Base-by-base conservation (phyloP, 2,888 invertebrate species). In the Mechanitis mazaeus region DNA sequence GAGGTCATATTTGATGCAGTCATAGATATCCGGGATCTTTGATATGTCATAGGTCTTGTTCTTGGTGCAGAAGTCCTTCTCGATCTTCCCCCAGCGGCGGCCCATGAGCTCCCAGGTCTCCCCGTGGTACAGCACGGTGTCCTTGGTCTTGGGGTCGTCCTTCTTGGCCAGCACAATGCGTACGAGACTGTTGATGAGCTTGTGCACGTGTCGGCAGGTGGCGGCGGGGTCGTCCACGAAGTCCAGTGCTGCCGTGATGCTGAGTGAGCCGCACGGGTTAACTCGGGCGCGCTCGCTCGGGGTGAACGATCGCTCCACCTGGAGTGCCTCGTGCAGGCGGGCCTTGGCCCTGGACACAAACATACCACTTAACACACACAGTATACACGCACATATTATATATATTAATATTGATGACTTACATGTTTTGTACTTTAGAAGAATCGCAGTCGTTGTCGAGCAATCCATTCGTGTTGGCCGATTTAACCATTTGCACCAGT, bases 31-130 rank as follows among this genome's bases (percentile, higher is more conserved):
- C 0, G 99, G 99, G 64, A 99, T 97, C 89, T 99, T 99, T 5
- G 98, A 98, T 75, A 99, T 99, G 82, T 99, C 99, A 83, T 96
- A 99, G 47, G 94, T 93, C 72, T 95, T 96, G 74, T 95, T 95
- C 83, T 98, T 98, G 0, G 96, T 95, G 75, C 95, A 96, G 81
- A 99, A 99, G 84, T 99, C 99, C 84, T 99, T 98, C 79, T 98
- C 97, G 60, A 99, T 95, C 87, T 99, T 99, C 53, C 97, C 96
- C 99, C 99, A 99, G 12, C 99, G 92, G 31, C 99, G 92, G 5
- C 97, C 97, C 96, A 99, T 97, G 67, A 99, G 88, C 78, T 99
- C 99, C 99, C 99, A 99, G 0, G 98, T 98, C 87, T 99, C 99
- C 3, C 98, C 98, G 78, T 99, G 98, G 84, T 99, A 99, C 6